A percentile compares a stretch with the other conserved stretches of the same genome.
Conservation (phyloP, 64 coral and sea anemone genomes). For the Pachyseris speciosa region DNA sequence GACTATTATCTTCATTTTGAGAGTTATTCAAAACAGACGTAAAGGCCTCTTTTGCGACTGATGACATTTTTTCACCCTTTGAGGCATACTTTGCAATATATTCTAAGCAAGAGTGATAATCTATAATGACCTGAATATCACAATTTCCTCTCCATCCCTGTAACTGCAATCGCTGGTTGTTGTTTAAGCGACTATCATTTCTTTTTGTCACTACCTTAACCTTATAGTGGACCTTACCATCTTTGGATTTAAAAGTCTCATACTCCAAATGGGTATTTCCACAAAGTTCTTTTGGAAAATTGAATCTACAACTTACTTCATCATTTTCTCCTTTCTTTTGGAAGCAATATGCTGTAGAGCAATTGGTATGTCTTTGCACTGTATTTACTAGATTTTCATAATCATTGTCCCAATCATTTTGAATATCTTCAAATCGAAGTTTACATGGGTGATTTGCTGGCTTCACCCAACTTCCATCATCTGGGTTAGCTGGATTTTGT, state of each 20-base stretch:
- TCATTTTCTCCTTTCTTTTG: not conserved
- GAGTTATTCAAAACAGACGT: slow-evolving; percentile 1
- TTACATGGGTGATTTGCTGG: slow-evolving; percentile 66
- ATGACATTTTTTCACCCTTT: slow-evolving; percentile 37
- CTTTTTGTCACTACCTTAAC: slow-evolving; percentile 51
- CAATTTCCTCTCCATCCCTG: slow-evolving; percentile 20
- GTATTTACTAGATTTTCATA: slow-evolving; percentile 64
- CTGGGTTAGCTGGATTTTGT: slow-evolving; percentile 46
- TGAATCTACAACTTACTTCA: slow-evolving; percentile 8
- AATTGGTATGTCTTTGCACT: slow-evolving; percentile 67
- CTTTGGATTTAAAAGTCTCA: slow-evolving; percentile 19
- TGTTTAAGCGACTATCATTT: slow-evolving; percentile 24
- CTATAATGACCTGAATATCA: slow-evolving; percentile 14
- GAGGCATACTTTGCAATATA: slow-evolving; percentile 41
- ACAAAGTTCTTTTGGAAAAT: not conserved
- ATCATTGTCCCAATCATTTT: slow-evolving; percentile 50
- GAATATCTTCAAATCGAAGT: slow-evolving; percentile 31
- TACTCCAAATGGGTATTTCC: slow-evolving; percentile 16
- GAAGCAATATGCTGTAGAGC: slow-evolving; percentile 60
- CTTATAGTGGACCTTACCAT: slow-evolving; percentile 2
- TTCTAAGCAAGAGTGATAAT: slow-evolving; percentile 20
- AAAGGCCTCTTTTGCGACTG: slow-evolving; percentile 42
- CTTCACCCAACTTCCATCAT: slow-evolving; percentile 48
- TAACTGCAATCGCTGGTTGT: slow-evolving; percentile 8
- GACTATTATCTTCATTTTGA: not conserved